These are phyloP conservation scores for Zaprionus capensis DNA, from an alignment of 1,140 invertebrate species.

Conservation along the genomic window DNA sequence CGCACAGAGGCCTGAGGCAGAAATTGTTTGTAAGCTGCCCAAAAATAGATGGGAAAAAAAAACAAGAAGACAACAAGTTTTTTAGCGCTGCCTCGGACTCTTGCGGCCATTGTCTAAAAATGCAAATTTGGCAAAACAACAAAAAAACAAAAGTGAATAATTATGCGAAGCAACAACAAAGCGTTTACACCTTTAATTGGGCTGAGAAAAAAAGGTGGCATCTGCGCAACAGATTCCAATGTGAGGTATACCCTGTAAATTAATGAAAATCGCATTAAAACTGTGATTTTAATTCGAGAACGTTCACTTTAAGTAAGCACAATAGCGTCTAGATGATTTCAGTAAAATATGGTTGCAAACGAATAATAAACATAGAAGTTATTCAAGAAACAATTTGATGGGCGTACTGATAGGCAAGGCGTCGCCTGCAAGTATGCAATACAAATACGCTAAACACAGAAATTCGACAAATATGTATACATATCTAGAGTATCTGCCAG, in stretches of 20 bases:
- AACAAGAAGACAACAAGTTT: slow-evolving; percentile 48
- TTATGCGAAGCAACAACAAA: slow-evolving; percentile 58
- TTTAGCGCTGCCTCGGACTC: slow-evolving; percentile 21
- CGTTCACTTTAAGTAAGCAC: too few species aligned
- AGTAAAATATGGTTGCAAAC: too few species aligned
- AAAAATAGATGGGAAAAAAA: slow-evolving; percentile 47
- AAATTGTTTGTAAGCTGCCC: slow-evolving; percentile 62
- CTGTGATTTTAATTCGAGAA: too few species aligned
- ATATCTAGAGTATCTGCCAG: neutral
- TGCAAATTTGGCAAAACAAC: slow-evolving; percentile 68
- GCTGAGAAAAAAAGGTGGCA: slow-evolving; percentile 35
- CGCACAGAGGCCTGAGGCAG: slow-evolving; percentile 30
- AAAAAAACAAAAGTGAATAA: slow-evolving; percentile 73
- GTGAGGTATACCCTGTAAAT: slow-evolving; percentile 10
- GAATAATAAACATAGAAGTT: too few species aligned
- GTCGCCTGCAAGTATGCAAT: too few species aligned
- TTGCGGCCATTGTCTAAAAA: slow-evolving; percentile 71
- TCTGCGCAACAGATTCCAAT: neutral
- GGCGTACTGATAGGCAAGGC: too few species aligned
- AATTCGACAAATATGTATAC: too few species aligned
- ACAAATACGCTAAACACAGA: too few species aligned
- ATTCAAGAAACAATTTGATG: too few species aligned
- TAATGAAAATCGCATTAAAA: too few species aligned
- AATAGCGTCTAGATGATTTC: too few species aligned
- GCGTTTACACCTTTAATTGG: slow-evolving; percentile 73